These are phyloP conservation scores for Drosophila pegasa DNA, from an alignment of 2,888 invertebrate genomes.

Conservation along the genomic window DNA sequence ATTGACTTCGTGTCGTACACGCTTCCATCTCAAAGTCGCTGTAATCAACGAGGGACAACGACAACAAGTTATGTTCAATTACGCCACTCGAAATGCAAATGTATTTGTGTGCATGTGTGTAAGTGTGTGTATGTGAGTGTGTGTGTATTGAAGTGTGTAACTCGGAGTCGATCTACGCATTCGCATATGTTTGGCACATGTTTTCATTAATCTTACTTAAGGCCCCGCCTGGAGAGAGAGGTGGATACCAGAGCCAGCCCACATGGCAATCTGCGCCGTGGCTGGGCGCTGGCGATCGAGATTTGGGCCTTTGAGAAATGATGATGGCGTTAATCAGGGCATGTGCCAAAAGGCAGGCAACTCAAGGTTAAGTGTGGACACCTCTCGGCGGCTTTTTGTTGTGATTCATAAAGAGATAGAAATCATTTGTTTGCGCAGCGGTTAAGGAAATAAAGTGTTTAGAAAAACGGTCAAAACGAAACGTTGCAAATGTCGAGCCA, in stretches of 20 bases:
- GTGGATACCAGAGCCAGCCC: slow-evolving; percentile 25
- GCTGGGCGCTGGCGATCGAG: slow-evolving; percentile 36
- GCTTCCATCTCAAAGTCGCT: slow-evolving; percentile 40
- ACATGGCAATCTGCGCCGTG: slow-evolving; percentile 41
- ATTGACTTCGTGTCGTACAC: slow-evolving; percentile 22
- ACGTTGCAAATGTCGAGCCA: slow-evolving; percentile 19
- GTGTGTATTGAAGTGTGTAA: slow-evolving; percentile 35
- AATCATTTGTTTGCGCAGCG: slow-evolving; percentile 30
- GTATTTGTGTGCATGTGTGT: slow-evolving; percentile 32
- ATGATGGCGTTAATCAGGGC: slow-evolving; percentile 52
- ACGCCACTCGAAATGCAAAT: slow-evolving; percentile 55
- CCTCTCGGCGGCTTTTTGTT: slow-evolving; percentile 8
- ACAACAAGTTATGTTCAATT: slow-evolving; percentile 77
- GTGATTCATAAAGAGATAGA: slow-evolving; percentile 36
- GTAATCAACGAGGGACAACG: slow-evolving; percentile 72
- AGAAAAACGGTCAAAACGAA: slow-evolving; percentile 20
- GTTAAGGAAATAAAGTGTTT: slow-evolving; percentile 44
- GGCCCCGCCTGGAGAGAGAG: slow-evolving; percentile 35
- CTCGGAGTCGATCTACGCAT: slow-evolving; percentile 62
- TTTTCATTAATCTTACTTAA: slow-evolving; percentile 74
- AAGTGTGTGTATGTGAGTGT: slow-evolving; percentile 22
- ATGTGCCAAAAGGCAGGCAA: slow-evolving; percentile 43
- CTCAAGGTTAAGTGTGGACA: slow-evolving; percentile 49
- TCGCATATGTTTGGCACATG: slow-evolving; percentile 78
- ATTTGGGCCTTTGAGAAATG: slow-evolving; percentile 47